Conservation (phyloP, 1,140 invertebrate genomes). For the Thaumetopoea pityocampa region DNA sequence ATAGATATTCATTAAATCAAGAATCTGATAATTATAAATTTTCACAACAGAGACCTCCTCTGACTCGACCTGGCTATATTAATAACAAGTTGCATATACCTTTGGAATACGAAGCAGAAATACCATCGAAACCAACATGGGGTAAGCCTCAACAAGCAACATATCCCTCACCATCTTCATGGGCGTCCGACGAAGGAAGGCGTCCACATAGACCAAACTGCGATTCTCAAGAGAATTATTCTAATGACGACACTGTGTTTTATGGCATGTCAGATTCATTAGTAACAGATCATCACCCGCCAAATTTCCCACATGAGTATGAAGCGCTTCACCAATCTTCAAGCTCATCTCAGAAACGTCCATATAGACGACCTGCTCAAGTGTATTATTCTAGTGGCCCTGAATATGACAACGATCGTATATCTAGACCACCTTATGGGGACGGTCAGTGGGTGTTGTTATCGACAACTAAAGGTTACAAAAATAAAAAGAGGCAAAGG, state of each 20-base stretch:
- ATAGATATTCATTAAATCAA: conserved; percentile 33
- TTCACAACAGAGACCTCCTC: conserved; percentile 46
- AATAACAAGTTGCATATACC: conserved; percentile 60
- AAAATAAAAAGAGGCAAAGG: conserved; percentile 68
- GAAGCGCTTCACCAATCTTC: conserved; percentile 52
- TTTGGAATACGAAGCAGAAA: conserved; percentile 53
- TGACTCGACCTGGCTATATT: conserved; percentile 47
- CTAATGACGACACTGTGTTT: conserved; percentile 50
- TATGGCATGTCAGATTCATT: conserved; percentile 72
- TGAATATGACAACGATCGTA: conserved; percentile 49
- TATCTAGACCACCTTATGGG: conserved; percentile 78
- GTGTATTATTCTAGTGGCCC: conserved; percentile 55
- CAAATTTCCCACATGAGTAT: conserved; percentile 79
- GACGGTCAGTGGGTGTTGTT: conserved; percentile 86
- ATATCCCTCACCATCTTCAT: conserved; percentile 49
- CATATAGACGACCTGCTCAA: conserved; percentile 63
- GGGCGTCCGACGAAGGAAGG: conserved; percentile 56
- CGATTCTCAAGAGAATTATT: conserved; percentile 52
- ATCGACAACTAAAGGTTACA: conserved; percentile 85
- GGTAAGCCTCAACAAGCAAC: conserved; percentile 48
- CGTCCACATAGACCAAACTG: conserved; percentile 62
- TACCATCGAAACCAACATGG: conserved; percentile 63
- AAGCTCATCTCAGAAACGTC: conserved; percentile 39
- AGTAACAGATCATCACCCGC: conserved; percentile 81
- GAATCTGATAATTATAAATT: conserved; percentile 43